Base-by-base conservation (phyloP, 2,888 invertebrate genomes). In the Geotrupes spiniger region DNA sequence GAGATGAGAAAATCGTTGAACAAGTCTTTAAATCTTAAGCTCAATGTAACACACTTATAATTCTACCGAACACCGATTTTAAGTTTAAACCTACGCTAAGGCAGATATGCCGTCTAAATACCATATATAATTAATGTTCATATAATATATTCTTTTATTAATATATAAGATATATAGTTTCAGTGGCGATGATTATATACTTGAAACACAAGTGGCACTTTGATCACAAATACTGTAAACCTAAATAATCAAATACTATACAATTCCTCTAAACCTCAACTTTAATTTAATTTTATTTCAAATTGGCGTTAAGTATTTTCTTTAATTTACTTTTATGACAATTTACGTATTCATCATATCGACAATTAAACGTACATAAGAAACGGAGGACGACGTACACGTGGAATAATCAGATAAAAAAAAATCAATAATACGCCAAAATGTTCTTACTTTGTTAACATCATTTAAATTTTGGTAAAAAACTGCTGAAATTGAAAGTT, bases 151-250 rank as follows among this genome's bases (percentile, higher is more conserved):
- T 64, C 67, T 66, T n/a, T 63, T 60, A 57, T 62, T 58, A 59
- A 58, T 70, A 65, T 68, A 68, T 70, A 68, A 66, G 65, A 71
- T 70, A 69, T 71, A 71, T 71, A 70, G 65, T 70, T 64, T 70
- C 64, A 68, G 69, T 70, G 70, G 70, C 71, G 65, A 63, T 57
- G 51, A 58, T 46, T 38, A 28, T 53, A 52, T 56, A 75, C 73
- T 82, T 82, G 80, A 82, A 83, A 82, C 81, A 82, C 82, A 83
- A 83, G 83, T 84, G 83, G 83, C 83, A 84, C 83, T 83, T 83
- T 80, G 80, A 83, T 84, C 83, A 83, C 83, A 83, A 83, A 83
- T 82, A 83, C 82, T 82, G 82, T 81, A 80, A 82, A 78, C 80
- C 81, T 81, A 80, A 80, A 68, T 47, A 47, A 48, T 68, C 64